phyloP scores from a whole-genome alignment of 2,888 invertebrate species.

The Neoitamus cyanurus region DNA sequence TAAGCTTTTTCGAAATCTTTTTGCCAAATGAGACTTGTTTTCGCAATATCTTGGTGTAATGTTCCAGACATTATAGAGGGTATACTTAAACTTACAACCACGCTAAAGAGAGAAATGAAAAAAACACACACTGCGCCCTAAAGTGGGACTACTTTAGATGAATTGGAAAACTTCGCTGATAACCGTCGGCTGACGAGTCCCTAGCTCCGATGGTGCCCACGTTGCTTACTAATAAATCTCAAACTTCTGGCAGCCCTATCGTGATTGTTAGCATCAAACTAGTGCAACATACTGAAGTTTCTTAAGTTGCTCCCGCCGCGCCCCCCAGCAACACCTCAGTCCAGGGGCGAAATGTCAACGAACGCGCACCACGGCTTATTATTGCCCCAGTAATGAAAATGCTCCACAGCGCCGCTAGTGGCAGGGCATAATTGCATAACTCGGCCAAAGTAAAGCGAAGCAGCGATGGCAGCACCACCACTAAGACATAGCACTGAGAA shows the following conservation, averaged over 20 bases:
- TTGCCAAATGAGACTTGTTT: too few relatives aligned
- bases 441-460: neutral
- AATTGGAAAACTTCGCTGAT: neutral
- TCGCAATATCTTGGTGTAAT: too few relatives aligned
- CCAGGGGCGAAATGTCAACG: neutral
- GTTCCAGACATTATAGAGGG: too few relatives aligned
- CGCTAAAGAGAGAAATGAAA: too few relatives aligned
- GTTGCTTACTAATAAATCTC: neutral
- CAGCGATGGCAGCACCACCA: neutral
- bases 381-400: neutral
- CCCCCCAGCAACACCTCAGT: neutral
- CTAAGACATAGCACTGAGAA: neutral
- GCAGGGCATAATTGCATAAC: neutral
- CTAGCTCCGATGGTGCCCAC: neutral
- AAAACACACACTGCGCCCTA: neutral
- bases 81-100: too few relatives aligned
- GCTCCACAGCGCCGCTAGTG: neutral
- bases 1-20: too few relatives aligned
- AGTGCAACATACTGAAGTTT: neutral
- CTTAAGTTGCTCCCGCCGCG: neutral
- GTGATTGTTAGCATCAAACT: neutral
- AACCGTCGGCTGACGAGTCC: neutral
- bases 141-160: neutral
- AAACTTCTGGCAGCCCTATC: neutral
- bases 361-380: neutral